Percentiles rank a stretch among this genome's conserved stretches.
Conservation (phyloP, 1,140 invertebrate species). For the Venturia canescens region DNA sequence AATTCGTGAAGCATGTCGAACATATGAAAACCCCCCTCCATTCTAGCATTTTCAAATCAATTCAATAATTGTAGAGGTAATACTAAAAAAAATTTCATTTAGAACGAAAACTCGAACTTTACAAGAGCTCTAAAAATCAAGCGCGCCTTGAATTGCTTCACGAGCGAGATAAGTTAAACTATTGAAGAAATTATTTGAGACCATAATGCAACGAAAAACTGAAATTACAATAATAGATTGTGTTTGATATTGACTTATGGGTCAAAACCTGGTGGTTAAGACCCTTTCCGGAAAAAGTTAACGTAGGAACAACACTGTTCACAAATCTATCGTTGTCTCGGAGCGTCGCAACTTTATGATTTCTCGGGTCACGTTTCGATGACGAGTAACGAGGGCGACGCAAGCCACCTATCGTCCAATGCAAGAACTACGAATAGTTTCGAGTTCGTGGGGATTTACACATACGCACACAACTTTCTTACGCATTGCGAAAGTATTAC, state of each 20-base stretch:
- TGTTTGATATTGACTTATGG: slow-evolving; percentile 32
- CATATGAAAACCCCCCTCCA: too few species aligned
- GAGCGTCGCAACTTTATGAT: not conserved
- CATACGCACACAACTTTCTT: not conserved
- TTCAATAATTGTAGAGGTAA: too few species aligned
- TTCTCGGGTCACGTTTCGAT: not conserved
- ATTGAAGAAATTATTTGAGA: too few species aligned
- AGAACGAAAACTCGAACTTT: too few species aligned
- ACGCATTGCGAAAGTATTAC: not conserved
- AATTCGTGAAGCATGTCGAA: too few species aligned
- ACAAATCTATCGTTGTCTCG: slow-evolving; percentile 2
- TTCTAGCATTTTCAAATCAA: too few species aligned
- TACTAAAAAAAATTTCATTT: too few species aligned
- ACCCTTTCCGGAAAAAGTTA: slow-evolving; percentile 68
- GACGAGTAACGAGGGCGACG: not conserved
- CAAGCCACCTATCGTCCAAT: not conserved
- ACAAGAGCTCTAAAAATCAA: too few species aligned
- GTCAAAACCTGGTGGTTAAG: slow-evolving; percentile 56
- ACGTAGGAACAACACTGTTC: slow-evolving; percentile 65
- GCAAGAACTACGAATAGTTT: not conserved
- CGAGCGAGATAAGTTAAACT: too few species aligned
- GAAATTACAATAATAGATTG: too few species aligned
- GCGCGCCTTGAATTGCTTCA: too few species aligned
- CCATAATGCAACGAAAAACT: too few species aligned
- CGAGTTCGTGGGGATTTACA: not conserved